Evolutionary conservation across 2,888 invertebrate species (phyloP).

Genomic region (Metallyticus violacea): DNA sequence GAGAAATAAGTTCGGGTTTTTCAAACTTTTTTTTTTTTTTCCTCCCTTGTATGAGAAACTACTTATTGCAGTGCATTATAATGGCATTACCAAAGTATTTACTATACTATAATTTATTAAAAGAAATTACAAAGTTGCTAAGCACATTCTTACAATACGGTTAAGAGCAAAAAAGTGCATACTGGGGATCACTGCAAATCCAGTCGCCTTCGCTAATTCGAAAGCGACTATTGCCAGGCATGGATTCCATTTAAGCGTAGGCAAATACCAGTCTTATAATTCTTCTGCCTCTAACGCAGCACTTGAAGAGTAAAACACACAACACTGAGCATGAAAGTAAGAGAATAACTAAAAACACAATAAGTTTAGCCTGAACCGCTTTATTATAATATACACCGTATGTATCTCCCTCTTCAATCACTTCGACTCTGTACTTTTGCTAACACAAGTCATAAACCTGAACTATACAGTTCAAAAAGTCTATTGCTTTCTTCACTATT

Average conservation of each 20-base stretch:
- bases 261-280: neutral
- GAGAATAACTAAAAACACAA: too few species aligned
- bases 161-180: slow-evolving; percentile 12
- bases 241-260: slow-evolving; percentile 12
- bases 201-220: slow-evolving; percentile 52
- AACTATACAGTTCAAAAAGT: neutral
- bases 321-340: neutral
- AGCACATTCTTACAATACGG: too few species aligned
- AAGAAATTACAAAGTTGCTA: too few species aligned
- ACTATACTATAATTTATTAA: too few species aligned
- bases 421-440: neutral
- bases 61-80: too few species aligned
- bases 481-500: neutral
- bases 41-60: too few species aligned
- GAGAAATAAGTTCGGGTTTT: too few species aligned
- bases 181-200: slow-evolving; percentile 59
- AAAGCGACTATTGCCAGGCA: slow-evolving; percentile 20
- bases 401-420: neutral
- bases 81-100: too few species aligned
- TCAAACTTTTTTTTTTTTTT: too few species aligned
- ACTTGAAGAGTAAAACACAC: neutral
- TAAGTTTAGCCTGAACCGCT: too few species aligned
- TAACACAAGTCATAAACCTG: neutral
- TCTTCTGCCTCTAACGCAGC: neutral
- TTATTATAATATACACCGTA: too few species aligned